These are phyloP conservation scores for Andrena trimmerana DNA, from an alignment of 2,888 invertebrate genomes.

Conservation along the genomic window DNA sequence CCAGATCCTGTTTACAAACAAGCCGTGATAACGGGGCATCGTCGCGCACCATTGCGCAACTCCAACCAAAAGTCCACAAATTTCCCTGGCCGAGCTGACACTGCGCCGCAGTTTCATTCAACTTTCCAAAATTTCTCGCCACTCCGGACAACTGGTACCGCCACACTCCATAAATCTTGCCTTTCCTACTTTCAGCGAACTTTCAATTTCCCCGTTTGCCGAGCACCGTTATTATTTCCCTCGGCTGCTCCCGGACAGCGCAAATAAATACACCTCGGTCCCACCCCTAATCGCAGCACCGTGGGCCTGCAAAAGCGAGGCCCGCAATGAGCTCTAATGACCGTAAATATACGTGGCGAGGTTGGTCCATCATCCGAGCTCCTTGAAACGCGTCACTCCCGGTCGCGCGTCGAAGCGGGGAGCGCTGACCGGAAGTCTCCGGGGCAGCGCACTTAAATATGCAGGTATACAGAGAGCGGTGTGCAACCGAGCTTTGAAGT, in stretches of 20 bases:
- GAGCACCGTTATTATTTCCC: not conserved
- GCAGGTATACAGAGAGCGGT: constrained; percentile 25
- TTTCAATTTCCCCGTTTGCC: not conserved
- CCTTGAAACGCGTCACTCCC: constrained; percentile 15
- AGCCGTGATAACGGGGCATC: constrained; percentile 42
- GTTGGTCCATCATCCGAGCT: constrained; percentile 44
- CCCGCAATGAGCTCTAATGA: constrained; percentile 39
- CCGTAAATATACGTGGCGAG: constrained; percentile 8
- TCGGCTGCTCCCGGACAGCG: not conserved
- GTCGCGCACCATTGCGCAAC: constrained; percentile 17
- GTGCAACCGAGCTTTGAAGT: constrained; percentile 49
- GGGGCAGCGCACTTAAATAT: constrained; percentile 50
- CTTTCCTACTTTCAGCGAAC: not conserved
- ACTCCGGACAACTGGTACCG: not conserved
- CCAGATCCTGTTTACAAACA: constrained; percentile 69
- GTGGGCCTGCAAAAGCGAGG: constrained; percentile 11
- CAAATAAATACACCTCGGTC: not conserved
- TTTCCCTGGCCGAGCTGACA: not conserved
- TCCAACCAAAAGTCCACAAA: constrained; percentile 6
- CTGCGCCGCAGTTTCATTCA: not conserved
- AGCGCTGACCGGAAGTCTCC: constrained; percentile 63
- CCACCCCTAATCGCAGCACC: constrained; percentile 13
- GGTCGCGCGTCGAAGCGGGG: constrained; percentile 9
- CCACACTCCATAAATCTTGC: not conserved
- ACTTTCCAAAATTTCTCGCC: not conserved